Evolutionary conservation across 2,888 invertebrate genomes (phyloP).

Genomic region (Xestia rhomboidea): DNA sequence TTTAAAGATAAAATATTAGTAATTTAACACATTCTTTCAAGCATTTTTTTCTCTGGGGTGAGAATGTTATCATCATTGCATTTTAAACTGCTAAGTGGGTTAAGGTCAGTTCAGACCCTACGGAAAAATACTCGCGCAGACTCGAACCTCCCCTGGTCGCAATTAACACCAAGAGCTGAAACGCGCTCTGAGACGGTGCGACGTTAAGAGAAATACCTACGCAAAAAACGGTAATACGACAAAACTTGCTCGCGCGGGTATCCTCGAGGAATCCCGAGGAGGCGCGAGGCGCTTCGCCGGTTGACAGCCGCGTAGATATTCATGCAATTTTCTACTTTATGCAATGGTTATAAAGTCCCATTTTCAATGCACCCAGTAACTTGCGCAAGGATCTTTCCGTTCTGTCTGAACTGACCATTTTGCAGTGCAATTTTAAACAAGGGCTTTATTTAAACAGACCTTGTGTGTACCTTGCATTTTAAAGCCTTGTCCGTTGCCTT

Average conservation of each 20-base stretch:
- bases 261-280: neutral
- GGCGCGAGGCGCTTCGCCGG: neutral
- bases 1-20: slow-evolving; percentile 1
- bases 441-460: neutral
- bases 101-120: neutral
- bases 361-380: neutral
- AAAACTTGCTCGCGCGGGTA: neutral
- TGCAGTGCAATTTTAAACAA: neutral
- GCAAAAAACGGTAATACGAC: neutral
- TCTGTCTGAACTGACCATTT: neutral
- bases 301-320: neutral
- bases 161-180: neutral
- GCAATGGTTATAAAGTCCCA: neutral
- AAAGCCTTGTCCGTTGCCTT: neutral
- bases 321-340: neutral
- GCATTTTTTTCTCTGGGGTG: neutral
- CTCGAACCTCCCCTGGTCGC: neutral
- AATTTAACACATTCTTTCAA: neutral
- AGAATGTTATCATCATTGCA: neutral
- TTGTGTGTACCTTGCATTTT: slow-evolving; percentile 11
- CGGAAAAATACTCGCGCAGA: neutral
- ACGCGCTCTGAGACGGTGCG: neutral
- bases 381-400: neutral
- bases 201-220: neutral
- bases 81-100: neutral